Evolutionary conservation across 2,113 vertebrate genomes (phyloP).

Genomic region (Gallinago media): DNA sequence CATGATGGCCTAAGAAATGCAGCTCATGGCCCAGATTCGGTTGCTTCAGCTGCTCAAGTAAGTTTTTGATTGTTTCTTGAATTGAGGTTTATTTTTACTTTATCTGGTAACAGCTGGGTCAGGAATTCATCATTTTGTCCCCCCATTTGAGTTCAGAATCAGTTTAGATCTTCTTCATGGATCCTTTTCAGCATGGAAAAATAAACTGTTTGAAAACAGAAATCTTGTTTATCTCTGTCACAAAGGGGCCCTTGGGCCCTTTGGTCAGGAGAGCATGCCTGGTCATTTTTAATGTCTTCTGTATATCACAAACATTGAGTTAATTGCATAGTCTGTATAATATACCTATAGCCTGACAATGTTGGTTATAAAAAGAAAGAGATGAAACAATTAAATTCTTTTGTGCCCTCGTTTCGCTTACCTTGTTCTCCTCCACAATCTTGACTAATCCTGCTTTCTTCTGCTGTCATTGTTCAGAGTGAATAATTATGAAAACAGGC

Average conservation of each 20-base stretch:
- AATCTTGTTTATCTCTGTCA: not conserved
- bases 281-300: not conserved
- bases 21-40: slow-evolving; percentile 88
- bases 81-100: not conserved
- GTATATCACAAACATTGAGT: not conserved
- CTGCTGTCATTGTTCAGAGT: not conserved
- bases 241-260: not conserved
- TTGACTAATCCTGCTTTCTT: not conserved
- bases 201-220: not conserved
- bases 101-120: not conserved
- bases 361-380: not conserved
- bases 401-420: not conserved
- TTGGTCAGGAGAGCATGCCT: not conserved
- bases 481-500: not conserved
- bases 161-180: not conserved
- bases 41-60: slow-evolving; percentile 91
- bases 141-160: not conserved
- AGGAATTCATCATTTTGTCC: not conserved
- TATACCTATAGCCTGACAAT: not conserved
- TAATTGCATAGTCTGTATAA: not conserved
- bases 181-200: not conserved
- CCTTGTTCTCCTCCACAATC: not conserved
- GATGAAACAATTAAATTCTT: not conserved
- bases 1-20: slow-evolving; percentile 85
- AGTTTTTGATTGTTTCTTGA: slow-evolving; percentile 49